These are phyloP conservation scores for Cryptocephalus primarius DNA, from an alignment of 2,888 invertebrate genomes.

Conservation along the genomic window DNA sequence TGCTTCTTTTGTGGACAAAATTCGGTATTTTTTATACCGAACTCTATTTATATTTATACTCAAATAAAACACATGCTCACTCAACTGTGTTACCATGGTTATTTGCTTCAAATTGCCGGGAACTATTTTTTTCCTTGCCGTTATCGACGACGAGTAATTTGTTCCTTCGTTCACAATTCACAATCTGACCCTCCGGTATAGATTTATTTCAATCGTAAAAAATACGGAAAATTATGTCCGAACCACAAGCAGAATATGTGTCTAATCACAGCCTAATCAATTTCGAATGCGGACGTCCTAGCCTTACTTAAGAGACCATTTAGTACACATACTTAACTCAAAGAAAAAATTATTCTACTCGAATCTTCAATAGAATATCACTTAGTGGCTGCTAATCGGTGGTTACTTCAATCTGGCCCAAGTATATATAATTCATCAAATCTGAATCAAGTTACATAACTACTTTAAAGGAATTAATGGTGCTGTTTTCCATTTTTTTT, in stretches of 20 bases:
- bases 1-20: constrained; percentile 33
- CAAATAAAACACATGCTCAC: constrained; percentile 13
- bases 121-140: constrained; percentile 9
- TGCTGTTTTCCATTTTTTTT: too few species aligned
- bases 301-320: neutral
- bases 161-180: neutral
- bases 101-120: constrained; percentile 11
- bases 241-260: too few species aligned
- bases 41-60: constrained; percentile 14
- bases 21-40: constrained; percentile 28
- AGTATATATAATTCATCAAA: too few species aligned
- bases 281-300: too few species aligned
- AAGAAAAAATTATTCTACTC: neutral
- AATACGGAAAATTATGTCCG: too few species aligned
- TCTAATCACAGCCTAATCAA: neutral
- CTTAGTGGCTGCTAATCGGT: too few species aligned
- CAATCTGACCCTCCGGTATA: too few species aligned
- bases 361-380: too few species aligned
- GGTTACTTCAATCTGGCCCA: too few species aligned
- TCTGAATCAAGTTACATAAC: too few species aligned
- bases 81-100: constrained; percentile 14
- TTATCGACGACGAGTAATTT: constrained; percentile 3
- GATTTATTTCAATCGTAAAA: too few species aligned
- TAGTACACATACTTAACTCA: neutral
- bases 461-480: too few species aligned